Percentiles rank a stretch among this genome's conserved stretches.
Conservation (phyloP, 2,113 vertebrate genomes). For the Percopsis transmontana region DNA sequence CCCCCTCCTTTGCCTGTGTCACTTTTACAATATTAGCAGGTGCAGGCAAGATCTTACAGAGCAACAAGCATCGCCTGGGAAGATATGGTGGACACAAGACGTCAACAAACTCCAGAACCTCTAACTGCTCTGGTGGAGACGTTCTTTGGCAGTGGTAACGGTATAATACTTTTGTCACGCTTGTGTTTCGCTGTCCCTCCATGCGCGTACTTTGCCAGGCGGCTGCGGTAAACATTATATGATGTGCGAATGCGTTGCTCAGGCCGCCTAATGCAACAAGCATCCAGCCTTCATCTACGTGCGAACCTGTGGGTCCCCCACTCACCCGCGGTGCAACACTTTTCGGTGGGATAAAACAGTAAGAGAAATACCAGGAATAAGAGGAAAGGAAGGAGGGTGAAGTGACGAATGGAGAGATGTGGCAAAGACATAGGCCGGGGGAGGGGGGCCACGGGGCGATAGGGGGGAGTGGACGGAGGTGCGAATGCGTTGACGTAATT, state of each 20-base stretch:
- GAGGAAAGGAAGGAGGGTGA: constrained; percentile 7
- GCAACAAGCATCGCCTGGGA: too few relatives aligned
- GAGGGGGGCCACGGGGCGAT: constrained; percentile 8
- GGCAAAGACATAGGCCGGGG: constrained; percentile 14
- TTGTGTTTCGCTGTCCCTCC: background rate
- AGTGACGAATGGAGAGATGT: constrained; percentile 42
- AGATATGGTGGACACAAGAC: too few relatives aligned
- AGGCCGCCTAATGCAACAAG: background rate
- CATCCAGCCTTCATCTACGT: background rate
- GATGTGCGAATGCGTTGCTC: too few relatives aligned
- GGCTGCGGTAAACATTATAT: background rate
- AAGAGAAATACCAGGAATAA: too few relatives aligned
- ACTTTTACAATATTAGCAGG: too few relatives aligned
- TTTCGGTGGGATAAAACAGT: background rate
- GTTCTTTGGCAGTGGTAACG: too few relatives aligned
- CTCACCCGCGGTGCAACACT: background rate
- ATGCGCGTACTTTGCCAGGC: background rate
- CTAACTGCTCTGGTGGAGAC: too few relatives aligned
- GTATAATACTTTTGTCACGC: too few relatives aligned
- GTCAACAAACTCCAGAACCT: too few relatives aligned
- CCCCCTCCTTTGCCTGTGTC: too few relatives aligned
- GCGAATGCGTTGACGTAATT: constrained; percentile 70
- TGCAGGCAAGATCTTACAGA: too few relatives aligned
- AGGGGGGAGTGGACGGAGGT: constrained; percentile 42
- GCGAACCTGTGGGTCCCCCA: background rate